Base-by-base conservation (phyloP, 2,888 invertebrate species). In the Leptinotarsa haldemani region DNA sequence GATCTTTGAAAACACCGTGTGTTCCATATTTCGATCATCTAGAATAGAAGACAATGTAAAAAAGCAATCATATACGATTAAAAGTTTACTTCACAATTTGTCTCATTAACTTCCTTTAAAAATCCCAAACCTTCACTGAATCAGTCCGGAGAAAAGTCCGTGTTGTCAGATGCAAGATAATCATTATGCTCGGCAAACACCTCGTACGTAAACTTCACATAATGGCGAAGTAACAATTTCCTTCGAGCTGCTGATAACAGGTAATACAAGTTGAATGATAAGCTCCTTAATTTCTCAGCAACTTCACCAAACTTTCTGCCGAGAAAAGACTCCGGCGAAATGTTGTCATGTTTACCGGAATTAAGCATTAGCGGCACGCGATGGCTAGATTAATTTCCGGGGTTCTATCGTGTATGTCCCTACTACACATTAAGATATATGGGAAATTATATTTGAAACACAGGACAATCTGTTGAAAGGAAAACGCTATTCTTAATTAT, bases 211-310 rank as follows among this genome's bases (percentile, higher is more conserved):
- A 68, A 68, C 46, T 53, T 46, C 58, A 68, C 47, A 58, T 58
- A 56, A 74, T 68, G 65, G 68, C 63, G 50, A 68, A n/a, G 68
- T 61, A 71, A 74, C 70, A 74, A 74, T 74, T 74, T 74, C 71
- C 74, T 64, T 46, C 68, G 30, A 58, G 71, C 65, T 47, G 61
- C 66, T 74, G 74, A 77, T 75, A 58, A 56, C 52, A 47, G 65
- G 74, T 75, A 75, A 75, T 75, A 75, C 74, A 69, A 72, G 77
- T 73, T 76, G 77, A 77, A 77, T 76, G 79, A 79, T 78, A 79
- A 79, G 78, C 77, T 74, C 74, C 74, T 78, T 76, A 78, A 79
- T 79, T 79, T 79, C 78, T 77, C 74, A 77, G 65, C 71, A 74
- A 78, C 70, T 76, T 74, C 71, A 53, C 65, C 48, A 50, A 78